Percentiles rank a stretch among this genome's conserved stretches.
Conservation (phyloP, 2,797 vertebrate species). For the Eulemur mongoz region DNA sequence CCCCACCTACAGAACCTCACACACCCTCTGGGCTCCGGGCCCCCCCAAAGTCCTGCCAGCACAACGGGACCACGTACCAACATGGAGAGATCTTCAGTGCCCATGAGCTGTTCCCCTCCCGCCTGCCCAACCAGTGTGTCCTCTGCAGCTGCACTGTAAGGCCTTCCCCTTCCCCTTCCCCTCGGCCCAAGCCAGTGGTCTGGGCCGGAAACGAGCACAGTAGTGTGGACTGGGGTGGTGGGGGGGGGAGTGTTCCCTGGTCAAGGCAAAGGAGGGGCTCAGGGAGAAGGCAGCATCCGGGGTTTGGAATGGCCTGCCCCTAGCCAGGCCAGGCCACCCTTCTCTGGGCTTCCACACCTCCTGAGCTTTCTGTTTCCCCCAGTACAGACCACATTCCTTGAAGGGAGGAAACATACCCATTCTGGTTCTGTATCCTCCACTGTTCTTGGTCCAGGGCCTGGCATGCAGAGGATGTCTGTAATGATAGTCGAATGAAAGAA, state of each 20-base stretch:
- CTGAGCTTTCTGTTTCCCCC: not conserved
- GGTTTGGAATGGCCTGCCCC: not conserved
- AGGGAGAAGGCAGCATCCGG: not conserved
- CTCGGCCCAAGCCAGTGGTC: not conserved
- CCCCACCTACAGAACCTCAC: conserved; percentile 85
- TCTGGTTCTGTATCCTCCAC: not conserved
- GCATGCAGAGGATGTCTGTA: not conserved
- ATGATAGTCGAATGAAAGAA: not conserved
- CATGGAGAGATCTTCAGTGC: conserved; percentile 94
- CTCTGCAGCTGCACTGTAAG: conserved; percentile 97
- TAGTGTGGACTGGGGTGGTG: not conserved
- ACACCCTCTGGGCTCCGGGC: conserved; percentile 92
- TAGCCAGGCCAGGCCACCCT: not conserved
- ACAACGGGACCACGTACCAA: conserved; percentile 93
- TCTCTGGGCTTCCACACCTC: not conserved
- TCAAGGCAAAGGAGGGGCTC: not conserved
- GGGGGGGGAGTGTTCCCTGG: too few relatives aligned
- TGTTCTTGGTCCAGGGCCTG: not conserved
- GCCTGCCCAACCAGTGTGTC: conserved; percentile 94
- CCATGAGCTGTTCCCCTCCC: conserved; percentile 91
- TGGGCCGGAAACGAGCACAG: not conserved
- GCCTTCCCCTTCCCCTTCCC: rapidly evolving
- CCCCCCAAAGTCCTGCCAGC: conserved; percentile 89
- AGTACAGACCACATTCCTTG: not conserved
- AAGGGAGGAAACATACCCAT: not conserved